Evolutionary conservation across 2,888 invertebrate genomes (phyloP).

Genomic region (Rosalia funebris): DNA sequence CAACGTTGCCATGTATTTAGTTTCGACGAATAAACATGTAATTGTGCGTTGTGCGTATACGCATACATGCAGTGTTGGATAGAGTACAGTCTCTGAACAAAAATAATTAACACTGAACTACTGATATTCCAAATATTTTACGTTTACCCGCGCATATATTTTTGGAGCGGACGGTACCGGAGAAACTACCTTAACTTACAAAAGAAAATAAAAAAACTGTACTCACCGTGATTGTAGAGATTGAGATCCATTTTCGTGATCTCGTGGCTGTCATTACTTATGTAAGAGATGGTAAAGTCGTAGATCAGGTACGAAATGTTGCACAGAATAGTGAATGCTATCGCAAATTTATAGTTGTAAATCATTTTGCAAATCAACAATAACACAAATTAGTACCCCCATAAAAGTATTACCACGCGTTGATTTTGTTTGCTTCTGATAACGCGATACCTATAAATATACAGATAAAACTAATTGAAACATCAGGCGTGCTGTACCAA

Average conservation of each 20-base stretch:
- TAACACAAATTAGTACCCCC: background rate
- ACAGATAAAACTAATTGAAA: slow-evolving; percentile 1
- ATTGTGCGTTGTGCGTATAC: too few relatives aligned
- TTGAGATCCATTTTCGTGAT: background rate
- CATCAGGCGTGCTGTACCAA: background rate
- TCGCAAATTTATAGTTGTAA: slow-evolving; percentile 5
- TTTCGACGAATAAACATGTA: too few relatives aligned
- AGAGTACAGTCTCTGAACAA: too few relatives aligned
- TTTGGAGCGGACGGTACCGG: too few relatives aligned
- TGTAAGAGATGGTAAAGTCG: background rate
- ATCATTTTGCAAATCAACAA: background rate
- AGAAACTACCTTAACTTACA: too few relatives aligned
- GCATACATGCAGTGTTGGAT: too few relatives aligned
- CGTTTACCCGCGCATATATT: too few relatives aligned
- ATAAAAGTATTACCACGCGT: background rate
- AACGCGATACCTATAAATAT: slow-evolving; percentile 5
- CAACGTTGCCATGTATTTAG: too few relatives aligned
- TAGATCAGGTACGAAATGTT: slow-evolving; percentile 5
- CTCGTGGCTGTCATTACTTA: background rate
- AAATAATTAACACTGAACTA: too few relatives aligned
- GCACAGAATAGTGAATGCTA: background rate
- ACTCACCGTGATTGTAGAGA: slow-evolving; percentile 5
- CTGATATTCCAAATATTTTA: too few relatives aligned
- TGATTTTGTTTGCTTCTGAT: slow-evolving; percentile 11
- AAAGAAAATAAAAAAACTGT: background rate